Conservation (phyloP, 2,113 vertebrate genomes). For the Phalacrocorax carbo region DNA sequence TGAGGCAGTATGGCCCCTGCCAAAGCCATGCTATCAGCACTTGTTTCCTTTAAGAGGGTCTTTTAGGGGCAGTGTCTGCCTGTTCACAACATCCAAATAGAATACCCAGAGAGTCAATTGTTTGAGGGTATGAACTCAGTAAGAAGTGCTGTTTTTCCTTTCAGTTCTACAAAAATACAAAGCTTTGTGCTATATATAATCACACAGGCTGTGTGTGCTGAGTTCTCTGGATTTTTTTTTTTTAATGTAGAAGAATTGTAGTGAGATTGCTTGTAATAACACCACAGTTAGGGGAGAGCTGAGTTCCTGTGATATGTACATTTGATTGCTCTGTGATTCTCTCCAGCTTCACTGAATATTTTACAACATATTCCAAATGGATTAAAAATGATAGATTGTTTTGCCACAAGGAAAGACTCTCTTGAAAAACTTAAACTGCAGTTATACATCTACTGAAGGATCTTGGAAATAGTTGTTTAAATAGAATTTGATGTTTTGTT, state of each 20-base stretch:
- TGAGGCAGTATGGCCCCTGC: not conserved
- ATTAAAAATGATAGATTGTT: not conserved
- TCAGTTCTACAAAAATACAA: not conserved
- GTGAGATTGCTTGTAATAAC: not conserved
- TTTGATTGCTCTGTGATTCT: not conserved
- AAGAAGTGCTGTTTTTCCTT: not conserved
- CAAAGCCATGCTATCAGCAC: rapidly evolving
- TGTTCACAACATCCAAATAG: not conserved
- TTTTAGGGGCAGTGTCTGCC: not conserved
- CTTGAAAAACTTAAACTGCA: not conserved
- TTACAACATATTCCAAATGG: not conserved
- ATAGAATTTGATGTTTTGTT: not conserved
- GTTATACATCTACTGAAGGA: not conserved
- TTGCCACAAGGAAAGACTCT: not conserved
- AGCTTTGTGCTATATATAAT: not conserved
- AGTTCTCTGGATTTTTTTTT: not conserved
- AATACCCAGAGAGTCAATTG: not conserved
- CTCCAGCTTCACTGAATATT: not conserved
- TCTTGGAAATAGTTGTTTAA: not conserved
- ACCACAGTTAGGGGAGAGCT: not conserved
- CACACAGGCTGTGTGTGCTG: not conserved
- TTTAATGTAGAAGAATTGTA: not conserved
- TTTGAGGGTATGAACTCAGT: not conserved
- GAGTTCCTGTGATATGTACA: not conserved
- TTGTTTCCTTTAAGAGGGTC: not conserved